phyloP scores from a whole-genome alignment of 2,888 invertebrate species.

The Acrobasis suavella region DNA sequence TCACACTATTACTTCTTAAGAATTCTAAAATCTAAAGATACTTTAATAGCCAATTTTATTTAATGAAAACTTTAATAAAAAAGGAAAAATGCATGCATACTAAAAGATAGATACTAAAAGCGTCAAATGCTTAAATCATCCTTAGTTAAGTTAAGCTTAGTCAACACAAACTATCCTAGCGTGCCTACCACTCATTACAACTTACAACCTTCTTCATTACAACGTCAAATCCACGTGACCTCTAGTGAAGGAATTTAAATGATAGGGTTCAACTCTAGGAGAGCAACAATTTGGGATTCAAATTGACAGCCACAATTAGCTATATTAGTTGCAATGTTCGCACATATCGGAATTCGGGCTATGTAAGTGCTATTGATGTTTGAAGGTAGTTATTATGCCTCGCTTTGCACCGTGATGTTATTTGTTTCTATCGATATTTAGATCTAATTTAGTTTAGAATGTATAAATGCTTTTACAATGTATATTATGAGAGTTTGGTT shows the following conservation, averaged over 20 bases:
- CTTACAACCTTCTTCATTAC: not conserved
- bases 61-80: too few relatives aligned
- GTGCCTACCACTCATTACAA: conserved; percentile 5
- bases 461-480: too few relatives aligned
- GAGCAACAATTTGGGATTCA: conserved; percentile 21
- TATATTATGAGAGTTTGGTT: too few relatives aligned
- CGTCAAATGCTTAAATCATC: too few relatives aligned
- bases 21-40: too few relatives aligned
- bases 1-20: too few relatives aligned
- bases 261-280: not conserved
- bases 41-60: too few relatives aligned
- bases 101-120: too few relatives aligned
- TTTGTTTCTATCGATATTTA: not conserved
- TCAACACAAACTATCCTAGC: not conserved
- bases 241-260: conserved; percentile 14
- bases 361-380: conserved; percentile 18
- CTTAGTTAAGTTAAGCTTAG: not conserved
- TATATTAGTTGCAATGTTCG: conserved; percentile 14
- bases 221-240: conserved; percentile 2
- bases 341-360: conserved; percentile 13
- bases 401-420: not conserved
- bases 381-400: not conserved
- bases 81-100: too few relatives aligned
- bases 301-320: conserved; percentile 21
- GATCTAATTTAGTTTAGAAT: not conserved